A percentile compares a stretch with the other conserved stretches of the same genome.
phyloP scores from a whole-genome alignment of 2,888 invertebrate species.

The Synanthedon vespiformis region DNA sequence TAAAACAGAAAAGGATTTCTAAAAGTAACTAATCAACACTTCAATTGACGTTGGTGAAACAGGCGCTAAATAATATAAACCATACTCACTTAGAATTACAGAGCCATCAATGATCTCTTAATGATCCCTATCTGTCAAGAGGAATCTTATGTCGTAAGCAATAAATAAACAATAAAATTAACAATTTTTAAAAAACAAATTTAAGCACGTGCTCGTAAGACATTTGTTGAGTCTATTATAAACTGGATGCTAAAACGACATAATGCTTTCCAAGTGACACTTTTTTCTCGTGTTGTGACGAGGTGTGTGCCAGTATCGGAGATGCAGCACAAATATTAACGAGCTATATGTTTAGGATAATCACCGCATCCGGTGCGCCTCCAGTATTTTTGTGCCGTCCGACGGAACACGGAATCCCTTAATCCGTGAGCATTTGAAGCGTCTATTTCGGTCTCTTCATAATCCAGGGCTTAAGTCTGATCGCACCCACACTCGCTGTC shows the following conservation, averaged over 20 bases:
- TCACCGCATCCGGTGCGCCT: constrained; percentile 66
- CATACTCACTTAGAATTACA: too few species aligned
- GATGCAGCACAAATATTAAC: constrained; percentile 54
- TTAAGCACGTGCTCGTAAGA: too few species aligned
- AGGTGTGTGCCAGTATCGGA: constrained; percentile 4
- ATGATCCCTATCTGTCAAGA: too few species aligned
- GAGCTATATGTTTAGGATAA: constrained; percentile 61
- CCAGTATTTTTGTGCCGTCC: constrained; percentile 66
- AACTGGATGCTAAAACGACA: not conserved
- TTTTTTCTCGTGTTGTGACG: not conserved
- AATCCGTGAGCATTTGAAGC: constrained; percentile 66
- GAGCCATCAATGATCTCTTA: too few species aligned
- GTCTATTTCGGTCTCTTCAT: constrained; percentile 70
- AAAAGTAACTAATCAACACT: too few species aligned
- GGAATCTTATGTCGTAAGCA: too few species aligned
- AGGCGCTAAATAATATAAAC: too few species aligned
- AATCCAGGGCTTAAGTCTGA: constrained; percentile 68
- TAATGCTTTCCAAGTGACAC: not conserved
- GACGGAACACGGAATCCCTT: constrained; percentile 67
- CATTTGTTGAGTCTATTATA: too few species aligned
- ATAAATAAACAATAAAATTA: too few species aligned
- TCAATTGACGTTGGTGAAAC: too few species aligned
- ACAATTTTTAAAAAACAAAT: too few species aligned
- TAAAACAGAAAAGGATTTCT: too few species aligned
- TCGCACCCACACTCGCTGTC: constrained; percentile 71